Conservation (phyloP, 2,888 invertebrate species). For the Euproctis similis region DNA sequence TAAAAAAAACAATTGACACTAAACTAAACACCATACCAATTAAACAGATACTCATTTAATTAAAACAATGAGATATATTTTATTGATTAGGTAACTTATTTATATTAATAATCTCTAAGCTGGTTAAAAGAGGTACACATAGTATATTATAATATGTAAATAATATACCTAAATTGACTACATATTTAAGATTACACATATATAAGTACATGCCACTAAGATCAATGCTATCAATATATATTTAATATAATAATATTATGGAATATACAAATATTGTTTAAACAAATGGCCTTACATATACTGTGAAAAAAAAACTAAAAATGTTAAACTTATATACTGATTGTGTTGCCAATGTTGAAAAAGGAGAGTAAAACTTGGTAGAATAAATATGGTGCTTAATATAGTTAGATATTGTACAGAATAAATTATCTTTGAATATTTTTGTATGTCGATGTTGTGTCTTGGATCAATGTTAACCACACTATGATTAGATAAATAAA, state of each 20-base stretch:
- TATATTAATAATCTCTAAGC: conserved; percentile 55
- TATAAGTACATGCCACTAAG: conserved; percentile 20
- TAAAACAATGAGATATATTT: no score
- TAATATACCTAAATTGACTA: conserved; percentile 25
- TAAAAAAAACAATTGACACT: no score
- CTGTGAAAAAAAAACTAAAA: conserved; percentile 34
- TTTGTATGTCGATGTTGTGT: conserved; percentile 54
- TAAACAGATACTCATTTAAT: no score
- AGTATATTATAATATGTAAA: conserved; percentile 63
- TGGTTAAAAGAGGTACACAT: conserved; percentile 72
- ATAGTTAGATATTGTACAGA: conserved; percentile 74
- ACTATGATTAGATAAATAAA: conserved; percentile 15
- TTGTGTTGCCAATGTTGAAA: conserved; percentile 41
- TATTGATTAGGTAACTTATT: conserved; percentile 28
- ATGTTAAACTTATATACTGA: conserved; percentile 25
- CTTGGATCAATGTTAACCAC: conserved; percentile 24
- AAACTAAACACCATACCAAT: no score
- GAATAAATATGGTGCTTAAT: conserved; percentile 71
- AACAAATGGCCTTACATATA: conserved; percentile 44
- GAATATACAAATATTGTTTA: conserved; percentile 23
- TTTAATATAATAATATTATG: conserved; percentile 4
- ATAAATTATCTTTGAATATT: conserved; percentile 68
- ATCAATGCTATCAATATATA: conserved; percentile 18
- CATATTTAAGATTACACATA: conserved; percentile 3
- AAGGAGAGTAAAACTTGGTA: conserved; percentile 37